Evolutionary conservation across 2,888 invertebrate genomes (phyloP), one percentile per base, ranked within the genome.

Genomic region (Spialia ferax): DNA sequence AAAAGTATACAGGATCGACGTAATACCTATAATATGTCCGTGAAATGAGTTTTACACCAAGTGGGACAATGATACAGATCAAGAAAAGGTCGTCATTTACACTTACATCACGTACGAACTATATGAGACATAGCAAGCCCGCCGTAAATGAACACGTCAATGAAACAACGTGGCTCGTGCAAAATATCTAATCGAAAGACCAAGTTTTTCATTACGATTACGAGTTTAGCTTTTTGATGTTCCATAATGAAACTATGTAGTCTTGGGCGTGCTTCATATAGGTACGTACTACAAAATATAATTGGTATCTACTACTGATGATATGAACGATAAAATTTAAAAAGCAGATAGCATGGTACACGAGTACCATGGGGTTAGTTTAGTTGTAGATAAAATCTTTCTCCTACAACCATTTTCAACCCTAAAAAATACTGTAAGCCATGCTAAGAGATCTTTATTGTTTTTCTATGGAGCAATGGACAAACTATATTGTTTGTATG

Each of bases 51-150:
- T 45, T 45, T 18, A 45, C 74, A 77, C 71, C 18, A 56, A 63
- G 42, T 57, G 75, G 71, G 72, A 76, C 76, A 76, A 50, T 52
- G 77, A 76, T 73, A 75, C 68, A 69, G 73, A 62, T 63, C 65
- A 22, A 71, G 71, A 68, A 70, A 55, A 64, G 63, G 64, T 57
- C 48, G 50, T 55, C 35, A 35, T 64, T 64, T 35, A 50, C 69
- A 90, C 86, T 87, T 87, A 62, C 68, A 76, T 83, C 90, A 90
- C 90, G 89, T 87, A 79, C 79, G 72, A 74, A 71, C 81, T 84
- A 85, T 88, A 89, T 85, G 86, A 86, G 87, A 85, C 87, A 81
- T 82, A 77, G 81, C 79, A 78, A 77, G 81, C 79, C 79, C 77
- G 77, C 82, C 80, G 74, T 82, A 85, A 86, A 87, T 86, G 84